phyloP scores from a whole-genome alignment of 2,797 vertebrate genomes.

The Tapirus indicus region DNA sequence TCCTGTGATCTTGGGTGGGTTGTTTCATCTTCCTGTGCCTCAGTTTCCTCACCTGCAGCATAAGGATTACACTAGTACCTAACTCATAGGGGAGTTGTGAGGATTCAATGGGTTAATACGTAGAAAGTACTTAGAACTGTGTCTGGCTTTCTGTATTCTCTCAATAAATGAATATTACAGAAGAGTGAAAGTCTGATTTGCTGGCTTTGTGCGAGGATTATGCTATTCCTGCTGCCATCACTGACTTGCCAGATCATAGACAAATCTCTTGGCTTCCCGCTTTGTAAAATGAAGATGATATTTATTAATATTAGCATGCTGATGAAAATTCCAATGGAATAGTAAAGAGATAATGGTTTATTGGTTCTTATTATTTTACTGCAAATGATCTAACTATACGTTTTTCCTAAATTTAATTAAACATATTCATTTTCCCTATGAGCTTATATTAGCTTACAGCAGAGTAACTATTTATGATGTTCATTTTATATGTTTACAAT shows the following conservation, averaged over 20 bases:
- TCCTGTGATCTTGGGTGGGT: neutral
- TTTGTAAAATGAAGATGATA: constrained; percentile 67
- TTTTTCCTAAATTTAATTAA: constrained; percentile 85
- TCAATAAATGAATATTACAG: neutral
- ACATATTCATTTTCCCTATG: constrained; percentile 86
- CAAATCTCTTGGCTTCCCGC: neutral
- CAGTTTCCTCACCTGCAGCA: neutral
- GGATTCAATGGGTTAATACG: neutral
- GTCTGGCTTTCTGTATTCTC: neutral
- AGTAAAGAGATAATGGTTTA: constrained; percentile 78
- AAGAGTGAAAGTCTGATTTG: neutral
- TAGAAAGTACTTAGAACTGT: neutral
- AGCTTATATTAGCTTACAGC: constrained; percentile 84
- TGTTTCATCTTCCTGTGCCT: neutral
- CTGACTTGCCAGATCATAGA: neutral
- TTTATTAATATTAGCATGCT: constrained; percentile 69
- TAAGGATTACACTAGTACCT: neutral
- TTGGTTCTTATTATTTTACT: constrained; percentile 76
- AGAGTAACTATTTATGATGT: constrained; percentile 78
- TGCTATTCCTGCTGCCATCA: neutral
- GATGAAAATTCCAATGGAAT: constrained; percentile 77
- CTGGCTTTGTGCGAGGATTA: neutral
- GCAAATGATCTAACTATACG: constrained; percentile 79
- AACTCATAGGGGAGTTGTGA: neutral
- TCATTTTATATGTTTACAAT: constrained; percentile 77